Percentiles rank a stretch among this genome's conserved stretches.
phyloP scores from a whole-genome alignment of 2,113 vertebrate genomes.

The Eolophus roseicapilla region DNA sequence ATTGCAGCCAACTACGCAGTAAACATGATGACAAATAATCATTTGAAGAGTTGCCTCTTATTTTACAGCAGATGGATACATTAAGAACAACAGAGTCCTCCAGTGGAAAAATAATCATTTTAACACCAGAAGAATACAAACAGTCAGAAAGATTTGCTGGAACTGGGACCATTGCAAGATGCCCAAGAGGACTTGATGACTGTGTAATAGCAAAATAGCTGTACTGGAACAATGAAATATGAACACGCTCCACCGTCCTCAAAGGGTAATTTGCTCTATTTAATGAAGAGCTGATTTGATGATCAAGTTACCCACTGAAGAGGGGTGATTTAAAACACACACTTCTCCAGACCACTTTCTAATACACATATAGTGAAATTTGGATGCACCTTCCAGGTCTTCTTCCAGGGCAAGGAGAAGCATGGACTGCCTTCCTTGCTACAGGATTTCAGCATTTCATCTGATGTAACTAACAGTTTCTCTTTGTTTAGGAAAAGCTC shows the following conservation, averaged over 20 bases:
- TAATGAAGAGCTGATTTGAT: conserved; percentile 19
- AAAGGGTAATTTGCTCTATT: conserved; percentile 1
- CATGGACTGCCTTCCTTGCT: not conserved
- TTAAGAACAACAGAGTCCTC: not conserved
- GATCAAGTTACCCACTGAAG: not conserved
- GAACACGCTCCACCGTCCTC: not conserved
- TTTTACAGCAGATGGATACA: conserved; percentile 2
- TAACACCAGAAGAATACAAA: not conserved
- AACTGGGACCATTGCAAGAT: not conserved
- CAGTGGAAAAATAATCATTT: conserved; percentile 37
- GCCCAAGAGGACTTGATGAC: not conserved
- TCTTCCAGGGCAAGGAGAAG: not conserved
- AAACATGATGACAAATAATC: not conserved
- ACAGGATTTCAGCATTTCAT: not conserved
- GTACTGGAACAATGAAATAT: conserved; percentile 8
- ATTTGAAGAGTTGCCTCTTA: not conserved
- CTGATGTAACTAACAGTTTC: not conserved
- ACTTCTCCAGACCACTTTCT: not conserved
- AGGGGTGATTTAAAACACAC: not conserved
- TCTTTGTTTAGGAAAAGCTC: not conserved
- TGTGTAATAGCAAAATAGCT: conserved; percentile 1
- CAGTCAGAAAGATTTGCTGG: not conserved
- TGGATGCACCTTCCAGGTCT: not conserved
- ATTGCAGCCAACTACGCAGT: not conserved
- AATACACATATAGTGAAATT: not conserved